Percentiles rank a stretch among this genome's conserved stretches.
Evolutionary conservation across 2,113 vertebrate genomes (phyloP).

Genomic region (Scytalopus superciliaris): DNA sequence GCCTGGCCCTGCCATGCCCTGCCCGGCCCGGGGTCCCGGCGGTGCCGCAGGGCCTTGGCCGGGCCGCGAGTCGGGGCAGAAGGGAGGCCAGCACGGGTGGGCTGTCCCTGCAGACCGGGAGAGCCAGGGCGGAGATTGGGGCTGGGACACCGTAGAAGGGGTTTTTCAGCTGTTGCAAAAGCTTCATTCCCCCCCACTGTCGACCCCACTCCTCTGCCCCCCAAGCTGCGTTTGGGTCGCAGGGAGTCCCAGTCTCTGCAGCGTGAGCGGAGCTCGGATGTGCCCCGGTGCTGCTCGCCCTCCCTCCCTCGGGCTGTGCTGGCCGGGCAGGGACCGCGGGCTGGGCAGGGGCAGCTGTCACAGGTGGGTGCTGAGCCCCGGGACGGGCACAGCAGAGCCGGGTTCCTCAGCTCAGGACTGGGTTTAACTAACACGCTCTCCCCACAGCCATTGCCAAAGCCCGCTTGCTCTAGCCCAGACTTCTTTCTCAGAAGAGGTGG

Average conservation of each 20-base stretch:
- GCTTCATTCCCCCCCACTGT: neutral
- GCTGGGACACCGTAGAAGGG: neutral
- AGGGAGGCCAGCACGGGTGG: neutral
- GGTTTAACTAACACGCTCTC: fast-evolving
- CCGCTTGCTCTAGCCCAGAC: neutral
- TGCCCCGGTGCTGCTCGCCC: neutral
- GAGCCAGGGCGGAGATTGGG: neutral
- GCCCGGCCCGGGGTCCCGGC: neutral
- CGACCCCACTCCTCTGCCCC: neutral
- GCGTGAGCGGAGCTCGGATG: neutral
- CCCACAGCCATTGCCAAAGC: too few relatives aligned
- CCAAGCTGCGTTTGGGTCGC: neutral
- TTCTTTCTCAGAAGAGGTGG: neutral
- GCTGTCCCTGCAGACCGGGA: fast-evolving
- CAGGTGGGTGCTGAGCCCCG: neutral
- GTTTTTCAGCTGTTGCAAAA: neutral
- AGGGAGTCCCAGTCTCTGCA: neutral
- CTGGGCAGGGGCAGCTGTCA: neutral
- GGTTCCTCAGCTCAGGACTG: neutral
- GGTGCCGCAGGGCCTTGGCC: neutral
- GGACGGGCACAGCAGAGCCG: neutral
- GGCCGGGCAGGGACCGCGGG: neutral
- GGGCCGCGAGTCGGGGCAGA: neutral
- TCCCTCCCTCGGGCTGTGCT: neutral
- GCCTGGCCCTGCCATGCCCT: too few relatives aligned